phyloP scores from a whole-genome alignment of 2,797 vertebrate species.

The Sorex maritimensis region DNA sequence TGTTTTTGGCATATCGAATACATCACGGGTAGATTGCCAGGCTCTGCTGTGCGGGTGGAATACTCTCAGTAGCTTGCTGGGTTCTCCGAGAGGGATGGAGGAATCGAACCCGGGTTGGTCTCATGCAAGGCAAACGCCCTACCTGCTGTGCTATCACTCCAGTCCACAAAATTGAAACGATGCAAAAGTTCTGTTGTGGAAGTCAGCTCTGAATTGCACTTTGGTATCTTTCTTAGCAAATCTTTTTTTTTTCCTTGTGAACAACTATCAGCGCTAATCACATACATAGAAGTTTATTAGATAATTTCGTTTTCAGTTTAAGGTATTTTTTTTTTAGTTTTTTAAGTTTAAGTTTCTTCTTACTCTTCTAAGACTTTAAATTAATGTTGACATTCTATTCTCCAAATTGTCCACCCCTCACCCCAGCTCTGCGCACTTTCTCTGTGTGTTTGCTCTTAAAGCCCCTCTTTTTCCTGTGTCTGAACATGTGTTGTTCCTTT shows the following conservation, averaged over 20 bases:
- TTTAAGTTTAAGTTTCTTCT: background rate
- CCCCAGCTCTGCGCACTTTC: background rate
- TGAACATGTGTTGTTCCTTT: background rate
- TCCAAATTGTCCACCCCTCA: background rate
- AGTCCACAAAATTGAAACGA: background rate
- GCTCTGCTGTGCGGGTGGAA: no score
- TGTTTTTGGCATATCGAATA: no score
- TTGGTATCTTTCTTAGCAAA: slow-evolving; percentile 35
- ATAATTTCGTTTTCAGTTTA: background rate
- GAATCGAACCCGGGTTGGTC: no score
- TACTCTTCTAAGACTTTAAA: background rate
- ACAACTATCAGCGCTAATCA: background rate
- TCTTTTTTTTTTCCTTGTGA: slow-evolving; percentile 1
- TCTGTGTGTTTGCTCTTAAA: background rate
- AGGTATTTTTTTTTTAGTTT: no score
- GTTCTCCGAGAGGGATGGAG: no score
- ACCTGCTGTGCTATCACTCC: no score
- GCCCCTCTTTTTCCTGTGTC: background rate
- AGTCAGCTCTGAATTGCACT: slow-evolving; percentile 38
- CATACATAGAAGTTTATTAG: background rate
- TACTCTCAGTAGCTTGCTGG: no score
- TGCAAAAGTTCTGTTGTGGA: background rate
- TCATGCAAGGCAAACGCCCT: no score
- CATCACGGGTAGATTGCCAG: no score
- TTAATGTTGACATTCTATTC: background rate